Evolutionary conservation across 1,140 invertebrate genomes (phyloP).

Genomic region (Macrobrachium nipponense): DNA sequence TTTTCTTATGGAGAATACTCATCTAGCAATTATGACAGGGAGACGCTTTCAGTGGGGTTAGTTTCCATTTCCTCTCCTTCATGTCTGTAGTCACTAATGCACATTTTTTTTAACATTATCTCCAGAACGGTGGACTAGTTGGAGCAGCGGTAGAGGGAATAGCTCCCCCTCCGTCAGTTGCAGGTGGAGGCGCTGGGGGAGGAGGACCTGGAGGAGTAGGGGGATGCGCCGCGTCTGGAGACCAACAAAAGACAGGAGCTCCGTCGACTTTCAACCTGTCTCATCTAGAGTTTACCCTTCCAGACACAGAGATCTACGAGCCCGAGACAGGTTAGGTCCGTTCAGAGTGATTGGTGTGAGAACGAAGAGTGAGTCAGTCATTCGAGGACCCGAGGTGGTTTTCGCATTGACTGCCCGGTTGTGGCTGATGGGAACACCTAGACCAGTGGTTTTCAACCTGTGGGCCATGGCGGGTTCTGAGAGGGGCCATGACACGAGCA

Average conservation of each 20-base stretch:
- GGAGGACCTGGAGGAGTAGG: conserved; percentile 7
- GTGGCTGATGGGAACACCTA: no score
- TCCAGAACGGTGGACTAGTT: conserved; percentile 50
- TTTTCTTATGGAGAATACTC: no score
- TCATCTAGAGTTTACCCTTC: conserved; percentile 54
- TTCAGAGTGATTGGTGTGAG: not conserved
- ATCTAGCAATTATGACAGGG: no score
- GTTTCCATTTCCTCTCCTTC: not conserved
- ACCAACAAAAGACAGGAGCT: not conserved
- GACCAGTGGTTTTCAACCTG: no score
- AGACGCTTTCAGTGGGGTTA: no score
- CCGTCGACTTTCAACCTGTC: conserved; percentile 48
- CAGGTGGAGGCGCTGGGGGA: conserved; percentile 9
- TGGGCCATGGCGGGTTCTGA: no score
- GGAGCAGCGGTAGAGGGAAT: conserved; percentile 52
- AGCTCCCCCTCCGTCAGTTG: conserved; percentile 16
- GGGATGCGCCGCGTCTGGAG: not conserved
- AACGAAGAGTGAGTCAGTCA: no score
- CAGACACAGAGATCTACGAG: conserved; percentile 60
- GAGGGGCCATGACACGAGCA: no score
- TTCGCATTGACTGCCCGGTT: no score
- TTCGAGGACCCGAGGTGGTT: no score
- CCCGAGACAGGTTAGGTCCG: conserved; percentile 46
- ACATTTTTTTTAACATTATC: not conserved
- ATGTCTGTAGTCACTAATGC: not conserved